Conservation (phyloP, 2,113 vertebrate species). For the Aplodontia rufa region DNA sequence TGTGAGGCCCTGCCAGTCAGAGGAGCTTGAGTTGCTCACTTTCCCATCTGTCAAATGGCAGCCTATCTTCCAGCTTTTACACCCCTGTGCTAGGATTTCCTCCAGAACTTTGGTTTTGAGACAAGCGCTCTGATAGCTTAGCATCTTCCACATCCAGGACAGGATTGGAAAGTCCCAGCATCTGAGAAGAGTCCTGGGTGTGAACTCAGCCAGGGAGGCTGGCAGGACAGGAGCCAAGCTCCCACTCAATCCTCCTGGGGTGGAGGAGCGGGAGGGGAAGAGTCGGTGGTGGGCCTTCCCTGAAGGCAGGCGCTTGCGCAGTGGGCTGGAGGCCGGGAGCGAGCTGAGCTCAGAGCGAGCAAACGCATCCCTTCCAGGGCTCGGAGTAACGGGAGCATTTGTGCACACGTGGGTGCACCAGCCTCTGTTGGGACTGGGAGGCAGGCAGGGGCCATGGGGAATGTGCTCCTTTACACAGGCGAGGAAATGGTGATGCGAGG, state of each 20-base stretch:
- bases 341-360: neutral
- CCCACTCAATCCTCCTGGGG: neutral
- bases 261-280: neutral
- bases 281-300: neutral
- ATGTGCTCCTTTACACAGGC: too few relatives aligned
- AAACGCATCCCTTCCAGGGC: neutral
- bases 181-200: neutral
- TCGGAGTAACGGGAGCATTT: neutral
- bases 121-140: neutral
- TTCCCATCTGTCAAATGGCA: neutral
- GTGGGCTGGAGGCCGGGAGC: neutral
- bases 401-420: rapidly evolving
- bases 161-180: neutral
- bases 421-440: neutral
- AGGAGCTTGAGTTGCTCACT: neutral
- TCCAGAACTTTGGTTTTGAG: neutral
- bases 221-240: neutral
- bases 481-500: too few relatives aligned
- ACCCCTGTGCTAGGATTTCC: neutral
- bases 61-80: neutral
- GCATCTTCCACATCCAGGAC: neutral
- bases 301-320: neutral
- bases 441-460: neutral
- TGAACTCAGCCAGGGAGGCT: neutral
- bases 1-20: neutral